Evolutionary conservation across 2,888 invertebrate genomes (phyloP).

Genomic region (Pemphredon lugubris): DNA sequence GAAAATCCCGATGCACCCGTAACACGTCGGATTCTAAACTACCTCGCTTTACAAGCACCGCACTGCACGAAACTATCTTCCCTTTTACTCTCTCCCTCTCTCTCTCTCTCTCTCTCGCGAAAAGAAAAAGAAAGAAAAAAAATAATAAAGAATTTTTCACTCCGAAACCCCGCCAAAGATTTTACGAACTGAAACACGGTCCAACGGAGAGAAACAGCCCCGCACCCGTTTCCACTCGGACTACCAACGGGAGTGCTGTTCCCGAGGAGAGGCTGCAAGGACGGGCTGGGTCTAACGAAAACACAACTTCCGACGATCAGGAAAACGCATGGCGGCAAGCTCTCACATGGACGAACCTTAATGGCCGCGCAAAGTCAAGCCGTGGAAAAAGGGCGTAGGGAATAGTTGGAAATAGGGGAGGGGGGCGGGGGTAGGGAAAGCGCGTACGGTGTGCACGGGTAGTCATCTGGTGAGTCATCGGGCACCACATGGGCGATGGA

Average conservation of each 20-base stretch:
- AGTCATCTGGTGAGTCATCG: conserved; percentile 60
- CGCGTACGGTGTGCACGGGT: conserved; percentile 41
- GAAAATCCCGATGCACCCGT: conserved; percentile 47
- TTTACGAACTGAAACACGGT: no score
- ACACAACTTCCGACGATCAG: conserved; percentile 25
- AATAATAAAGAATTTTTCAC: no score
- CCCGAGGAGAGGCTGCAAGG: neutral
- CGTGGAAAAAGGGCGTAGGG: conserved; percentile 54
- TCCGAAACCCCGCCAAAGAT: no score
- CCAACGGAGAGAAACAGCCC: no score
- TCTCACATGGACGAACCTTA: conserved; percentile 45
- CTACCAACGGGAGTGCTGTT: no score
- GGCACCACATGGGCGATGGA: conserved; percentile 41
- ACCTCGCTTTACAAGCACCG: neutral
- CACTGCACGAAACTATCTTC: no score
- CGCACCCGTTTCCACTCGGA: no score
- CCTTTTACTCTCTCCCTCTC: no score
- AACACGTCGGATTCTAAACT: conserved; percentile 20
- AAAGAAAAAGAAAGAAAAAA: no score
- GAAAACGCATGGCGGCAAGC: conserved; percentile 26
- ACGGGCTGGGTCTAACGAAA: conserved; percentile 43
- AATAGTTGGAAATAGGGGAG: no score
- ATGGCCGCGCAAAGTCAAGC: conserved; percentile 39
- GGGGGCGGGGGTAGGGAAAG: conserved; percentile 54
- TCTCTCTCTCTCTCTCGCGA: no score